Evolutionary conservation across 30 jellyfish, hydroid and myxozoan genomes (phyloP).

Genomic region (Hydractinia symbiolongicarpus): DNA sequence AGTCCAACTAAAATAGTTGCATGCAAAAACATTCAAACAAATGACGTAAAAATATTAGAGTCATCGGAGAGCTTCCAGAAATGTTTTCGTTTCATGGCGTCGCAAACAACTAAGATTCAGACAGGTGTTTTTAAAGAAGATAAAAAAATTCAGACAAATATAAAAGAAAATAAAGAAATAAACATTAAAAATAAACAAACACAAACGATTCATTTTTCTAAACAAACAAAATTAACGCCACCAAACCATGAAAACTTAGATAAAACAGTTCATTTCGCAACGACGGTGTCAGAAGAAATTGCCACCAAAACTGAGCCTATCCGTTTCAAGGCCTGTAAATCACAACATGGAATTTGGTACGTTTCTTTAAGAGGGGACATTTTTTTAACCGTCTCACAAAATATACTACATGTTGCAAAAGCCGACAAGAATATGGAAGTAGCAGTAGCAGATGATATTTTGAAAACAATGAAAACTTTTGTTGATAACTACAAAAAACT

Average conservation of each 20-base stretch:
- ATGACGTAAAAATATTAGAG: no score
- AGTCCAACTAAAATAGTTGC: no score
- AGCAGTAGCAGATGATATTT: conserved; percentile 13
- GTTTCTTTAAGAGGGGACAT: conserved; percentile 37
- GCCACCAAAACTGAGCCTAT: conserved; percentile 25
- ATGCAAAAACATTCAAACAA: no score
- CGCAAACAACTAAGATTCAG: no score
- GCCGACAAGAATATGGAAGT: not conserved
- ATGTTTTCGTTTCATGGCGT: no score
- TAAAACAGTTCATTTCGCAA: conserved; percentile 12
- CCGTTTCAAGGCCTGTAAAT: conserved; percentile 30
- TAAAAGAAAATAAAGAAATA: no score
- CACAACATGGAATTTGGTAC: conserved; percentile 47
- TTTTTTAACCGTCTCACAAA: conserved; percentile 28
- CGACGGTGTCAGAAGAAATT: conserved; percentile 22
- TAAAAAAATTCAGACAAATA: no score
- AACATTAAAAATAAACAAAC: no score
- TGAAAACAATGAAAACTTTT: conserved; percentile 25
- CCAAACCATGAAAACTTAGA: not conserved
- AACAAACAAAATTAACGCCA: not conserved
- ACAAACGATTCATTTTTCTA: no score
- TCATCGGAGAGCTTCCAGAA: no score
- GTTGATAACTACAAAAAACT: conserved; percentile 16
- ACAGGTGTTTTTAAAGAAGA: no score
- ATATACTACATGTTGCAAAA: not conserved